Conservation (phyloP, 2,113 vertebrate genomes). For the Vanacampus margaritifer region DNA sequence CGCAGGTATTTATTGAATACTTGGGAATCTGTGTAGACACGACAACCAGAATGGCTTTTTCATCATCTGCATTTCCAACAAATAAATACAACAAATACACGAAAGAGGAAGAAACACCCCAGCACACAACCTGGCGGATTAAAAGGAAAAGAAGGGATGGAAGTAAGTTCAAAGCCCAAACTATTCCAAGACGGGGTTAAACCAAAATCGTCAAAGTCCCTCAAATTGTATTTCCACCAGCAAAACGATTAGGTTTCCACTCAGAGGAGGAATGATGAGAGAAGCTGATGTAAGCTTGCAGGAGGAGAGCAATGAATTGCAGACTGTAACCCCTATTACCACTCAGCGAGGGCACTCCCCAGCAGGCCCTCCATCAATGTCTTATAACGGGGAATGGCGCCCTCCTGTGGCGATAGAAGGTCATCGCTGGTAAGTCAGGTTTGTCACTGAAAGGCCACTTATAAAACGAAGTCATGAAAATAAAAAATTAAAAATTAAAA, state of each 20-base stretch:
- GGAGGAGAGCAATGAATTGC: constrained; percentile 38
- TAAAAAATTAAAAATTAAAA: no score
- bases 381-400: constrained; percentile 20
- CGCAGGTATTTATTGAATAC: no score
- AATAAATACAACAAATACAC: background rate
- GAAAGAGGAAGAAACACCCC: background rate
- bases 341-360: constrained; percentile 34
- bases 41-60: no score
- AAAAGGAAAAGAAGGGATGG: no score
- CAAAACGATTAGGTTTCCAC: constrained; percentile 41
- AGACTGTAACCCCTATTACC: constrained; percentile 48
- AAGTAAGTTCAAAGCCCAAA: constrained; percentile 47
- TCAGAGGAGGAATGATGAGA: constrained; percentile 42
- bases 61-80: no score
- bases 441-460: no score
- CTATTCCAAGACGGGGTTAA: constrained; percentile 19
- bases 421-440: background rate
- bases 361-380: constrained; percentile 31
- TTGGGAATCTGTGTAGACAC: no score
- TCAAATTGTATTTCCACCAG: constrained; percentile 41
- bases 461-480: no score
- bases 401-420: constrained; percentile 36
- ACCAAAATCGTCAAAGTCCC: constrained; percentile 51
- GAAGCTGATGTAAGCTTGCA: constrained; percentile 41
- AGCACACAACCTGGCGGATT: background rate